phyloP scores from a whole-genome alignment of 2,888 invertebrate species.

The Bruchidius siliquastri region DNA sequence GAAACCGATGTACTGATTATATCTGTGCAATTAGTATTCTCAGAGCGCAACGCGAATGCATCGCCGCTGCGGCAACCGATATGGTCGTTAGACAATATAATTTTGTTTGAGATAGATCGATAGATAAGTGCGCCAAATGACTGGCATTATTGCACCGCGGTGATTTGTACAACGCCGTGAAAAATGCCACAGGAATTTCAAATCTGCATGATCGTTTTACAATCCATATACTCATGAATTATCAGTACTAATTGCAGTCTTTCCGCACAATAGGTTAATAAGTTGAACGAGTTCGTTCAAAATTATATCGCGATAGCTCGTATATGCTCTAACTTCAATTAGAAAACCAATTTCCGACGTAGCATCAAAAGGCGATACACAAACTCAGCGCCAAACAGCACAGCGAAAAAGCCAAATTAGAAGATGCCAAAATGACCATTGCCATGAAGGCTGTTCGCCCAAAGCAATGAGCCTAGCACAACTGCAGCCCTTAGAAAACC shows the following conservation, averaged over 20 bases:
- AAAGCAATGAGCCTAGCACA: no score
- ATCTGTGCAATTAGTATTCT: neutral
- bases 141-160: neutral
- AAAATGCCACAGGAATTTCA: neutral
- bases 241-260: neutral
- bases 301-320: no score
- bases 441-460: no score
- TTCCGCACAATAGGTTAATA: neutral
- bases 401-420: no score
- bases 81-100: neutral
- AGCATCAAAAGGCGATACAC: no score
- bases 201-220: neutral
- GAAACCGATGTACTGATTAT: neutral
- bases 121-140: neutral
- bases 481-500: no score
- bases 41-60: neutral
- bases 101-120: neutral
- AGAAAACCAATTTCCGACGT: no score
- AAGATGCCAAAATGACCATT: no score
- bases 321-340: no score
- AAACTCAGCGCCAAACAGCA: no score
- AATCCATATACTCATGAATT: neutral
- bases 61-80: neutral
- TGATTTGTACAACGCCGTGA: neutral
- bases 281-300: no score